phyloP scores from a whole-genome alignment of 2,113 vertebrate genomes.

The Mustela lutreola region DNA sequence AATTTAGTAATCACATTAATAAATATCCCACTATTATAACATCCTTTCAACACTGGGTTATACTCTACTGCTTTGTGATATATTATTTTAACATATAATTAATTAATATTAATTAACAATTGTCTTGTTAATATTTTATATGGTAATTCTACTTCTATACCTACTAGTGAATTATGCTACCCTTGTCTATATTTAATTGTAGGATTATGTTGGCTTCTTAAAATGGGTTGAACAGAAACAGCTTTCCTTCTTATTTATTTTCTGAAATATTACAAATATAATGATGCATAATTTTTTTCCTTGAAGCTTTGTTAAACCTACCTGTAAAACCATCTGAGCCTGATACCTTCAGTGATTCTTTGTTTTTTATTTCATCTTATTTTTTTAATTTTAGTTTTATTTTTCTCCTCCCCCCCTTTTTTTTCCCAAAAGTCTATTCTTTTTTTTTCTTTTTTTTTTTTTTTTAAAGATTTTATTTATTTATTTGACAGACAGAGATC shows the following conservation, averaged over 20 bases:
- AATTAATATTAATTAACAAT: neutral
- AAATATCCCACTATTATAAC: neutral
- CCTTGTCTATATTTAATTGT: neutral
- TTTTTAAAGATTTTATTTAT: no score
- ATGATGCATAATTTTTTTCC: neutral
- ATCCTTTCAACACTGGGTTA: neutral
- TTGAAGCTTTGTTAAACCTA: neutral
- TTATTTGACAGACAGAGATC: no score
- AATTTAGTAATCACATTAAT: neutral
- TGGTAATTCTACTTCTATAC: neutral
- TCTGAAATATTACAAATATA: neutral
- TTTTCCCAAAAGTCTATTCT: neutral
- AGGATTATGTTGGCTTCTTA: neutral
- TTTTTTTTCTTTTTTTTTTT: no score
- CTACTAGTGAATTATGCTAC: neutral
- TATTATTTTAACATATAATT: neutral
- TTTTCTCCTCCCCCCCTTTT: neutral
- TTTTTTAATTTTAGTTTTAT: neutral
- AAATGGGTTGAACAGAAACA: neutral
- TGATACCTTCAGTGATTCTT: neutral
- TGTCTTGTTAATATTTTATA: neutral
- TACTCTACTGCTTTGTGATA: neutral
- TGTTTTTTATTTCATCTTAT: neutral
- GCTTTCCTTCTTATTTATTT: neutral
- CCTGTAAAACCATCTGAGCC: neutral